Percentiles rank a stretch among this genome's conserved stretches.
Conservation (phyloP, 2,113 vertebrate species). For the Zeus faber region DNA sequence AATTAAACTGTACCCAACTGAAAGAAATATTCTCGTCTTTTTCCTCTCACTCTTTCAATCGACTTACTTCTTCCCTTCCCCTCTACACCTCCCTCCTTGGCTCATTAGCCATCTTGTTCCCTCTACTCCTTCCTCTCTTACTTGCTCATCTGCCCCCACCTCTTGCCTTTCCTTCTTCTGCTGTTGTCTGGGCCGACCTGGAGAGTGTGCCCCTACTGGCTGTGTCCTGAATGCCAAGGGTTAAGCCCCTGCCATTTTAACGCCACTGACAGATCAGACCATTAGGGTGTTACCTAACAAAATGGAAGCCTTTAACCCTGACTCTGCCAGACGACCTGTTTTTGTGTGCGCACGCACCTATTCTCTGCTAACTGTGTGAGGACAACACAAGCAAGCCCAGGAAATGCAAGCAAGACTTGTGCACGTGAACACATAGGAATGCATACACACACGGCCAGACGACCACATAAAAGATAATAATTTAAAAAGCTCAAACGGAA, state of each 20-base stretch:
- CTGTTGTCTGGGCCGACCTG: slow-evolving; percentile 45
- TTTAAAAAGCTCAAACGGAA: not conserved
- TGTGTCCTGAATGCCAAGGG: slow-evolving; percentile 77
- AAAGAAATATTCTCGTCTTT: slow-evolving; percentile 63
- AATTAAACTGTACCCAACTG: slow-evolving; percentile 68
- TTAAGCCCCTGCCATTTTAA: slow-evolving; percentile 92
- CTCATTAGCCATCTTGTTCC: slow-evolving; percentile 26
- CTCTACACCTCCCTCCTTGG: slow-evolving; percentile 13
- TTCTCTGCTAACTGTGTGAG: slow-evolving; percentile 56
- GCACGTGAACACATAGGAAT: slow-evolving; percentile 50
- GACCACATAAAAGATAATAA: slow-evolving; percentile 10
- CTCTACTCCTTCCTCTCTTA: slow-evolving; percentile 25
- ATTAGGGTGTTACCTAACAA: slow-evolving; percentile 92
- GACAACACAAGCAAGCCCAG: slow-evolving; percentile 50
- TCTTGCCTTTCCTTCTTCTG: slow-evolving; percentile 44
- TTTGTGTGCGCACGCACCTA: slow-evolving; percentile 33
- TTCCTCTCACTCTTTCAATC: slow-evolving; percentile 11
- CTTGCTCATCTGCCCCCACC: slow-evolving; percentile 7
- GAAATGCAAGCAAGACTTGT: slow-evolving; percentile 49
- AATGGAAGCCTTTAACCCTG: slow-evolving; percentile 92
- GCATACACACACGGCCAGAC: slow-evolving; percentile 17
- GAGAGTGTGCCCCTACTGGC: slow-evolving; percentile 61
- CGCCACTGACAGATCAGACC: slow-evolving; percentile 87
- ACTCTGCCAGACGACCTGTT: slow-evolving; percentile 57
- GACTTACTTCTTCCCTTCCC: not conserved